phyloP scores from a whole-genome alignment of 2,797 vertebrate species.

The Malurus splendens region DNA sequence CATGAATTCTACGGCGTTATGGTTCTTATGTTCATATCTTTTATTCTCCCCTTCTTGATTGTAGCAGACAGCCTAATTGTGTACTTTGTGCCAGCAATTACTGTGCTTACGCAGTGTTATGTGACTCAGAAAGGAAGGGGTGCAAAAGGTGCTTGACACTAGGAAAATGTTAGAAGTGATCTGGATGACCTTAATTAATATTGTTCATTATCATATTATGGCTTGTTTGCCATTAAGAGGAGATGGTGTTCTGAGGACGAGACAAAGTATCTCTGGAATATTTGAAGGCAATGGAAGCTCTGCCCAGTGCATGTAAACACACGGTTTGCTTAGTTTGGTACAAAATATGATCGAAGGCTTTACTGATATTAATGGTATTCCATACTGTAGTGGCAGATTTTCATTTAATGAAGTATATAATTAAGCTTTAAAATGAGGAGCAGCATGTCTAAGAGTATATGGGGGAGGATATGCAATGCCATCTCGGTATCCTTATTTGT shows the following conservation, averaged over 20 bases:
- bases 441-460: background rate
- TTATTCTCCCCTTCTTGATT: background rate
- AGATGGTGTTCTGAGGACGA: background rate
- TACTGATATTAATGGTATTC: background rate
- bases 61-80: background rate
- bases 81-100: background rate
- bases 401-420: background rate
- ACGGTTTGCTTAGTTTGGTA: background rate
- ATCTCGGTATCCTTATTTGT: background rate
- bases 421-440: slow-evolving; percentile 10
- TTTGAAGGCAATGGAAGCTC: background rate
- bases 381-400: background rate
- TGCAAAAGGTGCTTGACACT: slow-evolving; percentile 3
- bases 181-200: slow-evolving; percentile 12
- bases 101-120: background rate
- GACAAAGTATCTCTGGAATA: background rate
- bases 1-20: background rate
- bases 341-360: background rate
- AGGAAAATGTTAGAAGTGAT: background rate
- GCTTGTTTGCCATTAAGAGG: background rate
- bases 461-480: background rate
- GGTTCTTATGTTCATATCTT: background rate
- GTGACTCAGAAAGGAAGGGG: background rate
- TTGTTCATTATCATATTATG: background rate
- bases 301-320: background rate